Conservation (phyloP, 2,888 invertebrate genomes). For the Cheilosia vulpina region DNA sequence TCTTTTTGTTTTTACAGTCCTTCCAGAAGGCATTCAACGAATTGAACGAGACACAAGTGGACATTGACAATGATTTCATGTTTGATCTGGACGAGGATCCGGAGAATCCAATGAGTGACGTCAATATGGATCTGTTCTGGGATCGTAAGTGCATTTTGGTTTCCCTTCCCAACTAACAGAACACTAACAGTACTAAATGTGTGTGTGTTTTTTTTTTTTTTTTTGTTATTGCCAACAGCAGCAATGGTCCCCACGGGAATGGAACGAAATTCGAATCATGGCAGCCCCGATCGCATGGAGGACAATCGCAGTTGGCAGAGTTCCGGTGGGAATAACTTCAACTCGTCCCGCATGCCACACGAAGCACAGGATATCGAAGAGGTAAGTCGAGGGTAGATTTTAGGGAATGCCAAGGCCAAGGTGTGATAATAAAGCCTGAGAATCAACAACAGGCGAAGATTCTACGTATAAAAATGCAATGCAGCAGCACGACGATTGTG, state of each 20-base stretch:
- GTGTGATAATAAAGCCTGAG: too few species aligned
- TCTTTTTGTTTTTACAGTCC: slow-evolving; percentile 84
- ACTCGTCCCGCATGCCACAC: slow-evolving; percentile 80
- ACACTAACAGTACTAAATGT: background rate
- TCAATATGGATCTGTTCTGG: slow-evolving; percentile 92
- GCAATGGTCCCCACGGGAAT: slow-evolving; percentile 86
- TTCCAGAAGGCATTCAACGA: slow-evolving; percentile 90
- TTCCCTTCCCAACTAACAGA: background rate
- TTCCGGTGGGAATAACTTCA: slow-evolving; percentile 84
- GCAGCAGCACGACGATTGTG: too few species aligned
- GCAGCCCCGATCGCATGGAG: slow-evolving; percentile 85
- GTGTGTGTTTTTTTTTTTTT: background rate
- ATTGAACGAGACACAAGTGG: slow-evolving; percentile 84
- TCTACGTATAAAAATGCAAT: too few species aligned
- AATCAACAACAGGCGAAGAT: too few species aligned
- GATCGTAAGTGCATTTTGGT: slow-evolving; percentile 80
- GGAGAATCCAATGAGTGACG: slow-evolving; percentile 82
- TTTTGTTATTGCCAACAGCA: slow-evolving; percentile 57
- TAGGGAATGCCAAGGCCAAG: too few species aligned
- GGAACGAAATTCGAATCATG: slow-evolving; percentile 84
- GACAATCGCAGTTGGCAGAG: slow-evolving; percentile 84
- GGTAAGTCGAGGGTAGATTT: slow-evolving; percentile 76
- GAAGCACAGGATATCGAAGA: slow-evolving; percentile 82
- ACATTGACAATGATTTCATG: slow-evolving; percentile 88
- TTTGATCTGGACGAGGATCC: slow-evolving; percentile 86